phyloP scores from a whole-genome alignment of 2,797 vertebrate genomes.

The Chromis chromis region DNA sequence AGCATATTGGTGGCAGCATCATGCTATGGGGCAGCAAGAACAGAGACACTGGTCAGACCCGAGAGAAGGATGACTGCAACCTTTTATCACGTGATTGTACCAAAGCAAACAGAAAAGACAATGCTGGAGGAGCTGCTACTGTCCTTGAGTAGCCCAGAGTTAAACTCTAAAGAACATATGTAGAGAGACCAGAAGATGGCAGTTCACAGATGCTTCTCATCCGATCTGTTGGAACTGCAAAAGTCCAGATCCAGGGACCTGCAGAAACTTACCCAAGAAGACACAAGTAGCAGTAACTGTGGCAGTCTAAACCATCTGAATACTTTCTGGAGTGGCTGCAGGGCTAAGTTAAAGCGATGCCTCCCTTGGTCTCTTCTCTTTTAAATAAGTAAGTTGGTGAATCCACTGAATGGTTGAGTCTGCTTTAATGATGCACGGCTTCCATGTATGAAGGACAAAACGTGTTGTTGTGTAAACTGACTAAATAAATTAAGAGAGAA shows the following conservation, averaged over 20 bases:
- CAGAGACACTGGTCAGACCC: not conserved
- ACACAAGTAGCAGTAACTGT: too few species aligned
- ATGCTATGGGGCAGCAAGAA: not conserved
- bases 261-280: not conserved
- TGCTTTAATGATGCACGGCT: not conserved
- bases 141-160: slow-evolving; percentile 4
- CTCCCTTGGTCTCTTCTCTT: not conserved
- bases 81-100: not conserved
- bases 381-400: not conserved
- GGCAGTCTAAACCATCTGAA: not conserved
- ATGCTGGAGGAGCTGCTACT: not conserved
- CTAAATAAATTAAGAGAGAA: not conserved
- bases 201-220: too few species aligned
- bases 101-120: not conserved
- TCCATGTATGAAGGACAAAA: not conserved
- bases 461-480: not conserved
- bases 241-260: not conserved
- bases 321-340: not conserved
- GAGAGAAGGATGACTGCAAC: not conserved
- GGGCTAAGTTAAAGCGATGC: not conserved
- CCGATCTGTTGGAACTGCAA: not conserved
- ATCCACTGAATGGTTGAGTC: not conserved
- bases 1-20: not conserved
- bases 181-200: not conserved
- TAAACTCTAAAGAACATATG: not conserved